Conservation (phyloP, 2,888 invertebrate genomes). For the Eristalinus sepulchralis region DNA sequence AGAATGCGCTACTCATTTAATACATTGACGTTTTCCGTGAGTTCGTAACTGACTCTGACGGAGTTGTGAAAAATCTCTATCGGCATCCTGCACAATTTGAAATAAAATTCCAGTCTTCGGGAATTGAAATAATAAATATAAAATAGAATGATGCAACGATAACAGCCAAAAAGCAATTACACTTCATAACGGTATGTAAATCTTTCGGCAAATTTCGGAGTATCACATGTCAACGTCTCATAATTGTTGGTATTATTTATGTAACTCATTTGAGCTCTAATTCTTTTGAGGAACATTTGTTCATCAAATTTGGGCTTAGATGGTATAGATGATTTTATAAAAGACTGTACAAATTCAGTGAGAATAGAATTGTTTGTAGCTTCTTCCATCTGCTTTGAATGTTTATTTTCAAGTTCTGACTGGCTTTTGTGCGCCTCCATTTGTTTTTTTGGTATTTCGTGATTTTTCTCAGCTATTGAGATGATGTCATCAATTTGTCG, state of each 20-base stretch:
- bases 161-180: too few relatives aligned
- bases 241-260: conserved; percentile 85
- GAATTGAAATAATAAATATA: too few relatives aligned
- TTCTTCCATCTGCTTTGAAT: conserved; percentile 26
- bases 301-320: conserved; percentile 85
- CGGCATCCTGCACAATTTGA: too few relatives aligned
- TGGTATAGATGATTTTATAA: conserved; percentile 82
- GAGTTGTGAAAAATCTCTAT: too few relatives aligned
- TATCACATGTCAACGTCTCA: conserved; percentile 88
- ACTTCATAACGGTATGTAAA: conserved; percentile 77
- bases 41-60: too few relatives aligned
- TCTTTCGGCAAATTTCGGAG: conserved; percentile 83
- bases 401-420: not conserved
- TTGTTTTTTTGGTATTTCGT: not conserved
- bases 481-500: conserved; percentile 34
- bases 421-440: not conserved
- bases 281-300: conserved; percentile 86
- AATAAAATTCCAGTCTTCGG: too few relatives aligned
- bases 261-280: conserved; percentile 84
- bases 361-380: conserved; percentile 79
- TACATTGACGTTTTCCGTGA: too few relatives aligned
- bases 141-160: too few relatives aligned
- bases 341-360: conserved; percentile 83
- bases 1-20: too few relatives aligned
- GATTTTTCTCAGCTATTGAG: not conserved